A percentile compares a stretch with the other conserved stretches of the same genome.
These are phyloP conservation scores for Bombus consobrinus DNA, from an alignment of 1,140 invertebrate genomes.

Conservation along the genomic window DNA sequence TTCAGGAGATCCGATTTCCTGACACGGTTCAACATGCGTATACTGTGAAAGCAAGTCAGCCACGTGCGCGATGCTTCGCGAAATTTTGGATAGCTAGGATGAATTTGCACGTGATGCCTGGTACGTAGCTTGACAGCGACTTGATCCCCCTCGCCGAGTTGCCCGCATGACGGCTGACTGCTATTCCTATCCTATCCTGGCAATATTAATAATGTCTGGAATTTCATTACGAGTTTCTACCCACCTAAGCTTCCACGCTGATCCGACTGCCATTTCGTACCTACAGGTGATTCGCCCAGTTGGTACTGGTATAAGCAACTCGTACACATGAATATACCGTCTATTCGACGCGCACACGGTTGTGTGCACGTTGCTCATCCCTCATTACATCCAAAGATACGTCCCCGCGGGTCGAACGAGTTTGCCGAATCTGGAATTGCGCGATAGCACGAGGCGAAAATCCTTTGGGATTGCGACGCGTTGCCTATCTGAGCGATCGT, in stretches of 20 bases:
- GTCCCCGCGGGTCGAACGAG: conserved; percentile 53
- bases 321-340: conserved; percentile 36
- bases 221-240: conserved; percentile 74
- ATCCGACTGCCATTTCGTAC: conserved; percentile 51
- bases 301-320: conserved; percentile 48
- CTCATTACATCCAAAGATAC: conserved; percentile 51
- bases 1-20: conserved; percentile 34
- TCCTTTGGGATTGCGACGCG: conserved; percentile 39
- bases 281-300: conserved; percentile 41
- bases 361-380: conserved; percentile 24
- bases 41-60: conserved; percentile 1
- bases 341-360: not conserved
- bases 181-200: conserved; percentile 66
- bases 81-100: conserved; percentile 59
- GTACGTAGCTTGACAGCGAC: conserved; percentile 65
- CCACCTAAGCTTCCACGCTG: conserved; percentile 58
- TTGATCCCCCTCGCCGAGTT: conserved; percentile 64
- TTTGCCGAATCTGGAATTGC: conserved; percentile 54
- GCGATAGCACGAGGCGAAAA: conserved; percentile 50
- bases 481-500: conserved; percentile 18
- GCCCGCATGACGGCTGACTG: conserved; percentile 67
- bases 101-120: conserved; percentile 64
- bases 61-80: conserved; percentile 17
- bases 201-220: conserved; percentile 75
- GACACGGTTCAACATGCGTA: conserved; percentile 34